These are phyloP conservation scores for Seira musarum DNA, from an alignment of 2,888 invertebrate genomes.

Conservation along the genomic window DNA sequence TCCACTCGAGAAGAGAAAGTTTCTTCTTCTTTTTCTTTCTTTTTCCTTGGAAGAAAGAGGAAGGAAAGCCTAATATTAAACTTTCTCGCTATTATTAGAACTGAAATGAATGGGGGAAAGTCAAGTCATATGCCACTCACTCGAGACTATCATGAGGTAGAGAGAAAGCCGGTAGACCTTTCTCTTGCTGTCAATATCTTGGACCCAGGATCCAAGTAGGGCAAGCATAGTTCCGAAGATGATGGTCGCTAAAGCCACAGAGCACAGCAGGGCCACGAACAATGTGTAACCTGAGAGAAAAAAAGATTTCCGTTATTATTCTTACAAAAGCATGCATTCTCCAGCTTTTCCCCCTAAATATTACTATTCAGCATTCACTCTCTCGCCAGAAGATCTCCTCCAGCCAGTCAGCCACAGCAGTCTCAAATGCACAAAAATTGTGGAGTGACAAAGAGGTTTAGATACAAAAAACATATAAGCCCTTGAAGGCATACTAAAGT, in stretches of 20 bases:
- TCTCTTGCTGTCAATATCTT: slow-evolving; percentile 65
- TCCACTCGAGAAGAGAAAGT: slow-evolving; percentile 1
- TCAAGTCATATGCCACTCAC: slow-evolving; percentile 50
- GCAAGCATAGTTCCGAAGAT: slow-evolving; percentile 61
- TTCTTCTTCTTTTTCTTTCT: slow-evolving; percentile 6
- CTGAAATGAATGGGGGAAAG: slow-evolving; percentile 24
- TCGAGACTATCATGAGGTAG: slow-evolving; percentile 59
- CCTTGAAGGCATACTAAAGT: background rate
- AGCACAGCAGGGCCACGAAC: slow-evolving; percentile 55
- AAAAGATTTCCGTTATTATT: slow-evolving; percentile 24
- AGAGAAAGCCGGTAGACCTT: slow-evolving; percentile 63
- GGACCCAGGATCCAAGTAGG: slow-evolving; percentile 63
- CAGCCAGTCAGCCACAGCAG: background rate
- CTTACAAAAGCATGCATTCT: background rate
- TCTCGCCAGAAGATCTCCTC: too few relatives aligned
- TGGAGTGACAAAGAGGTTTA: background rate
- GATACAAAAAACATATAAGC: too few relatives aligned
- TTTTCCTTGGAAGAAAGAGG: background rate
- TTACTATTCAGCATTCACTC: background rate
- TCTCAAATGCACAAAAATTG: background rate
- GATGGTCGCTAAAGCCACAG: slow-evolving; percentile 57
- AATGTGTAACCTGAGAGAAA: slow-evolving; percentile 61
- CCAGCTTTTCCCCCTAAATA: background rate
- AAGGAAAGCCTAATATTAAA: slow-evolving; percentile 11
- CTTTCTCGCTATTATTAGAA: slow-evolving; percentile 49